Conservation (phyloP, 2,797 vertebrate species). For the Centroberyx gerrardi region DNA sequence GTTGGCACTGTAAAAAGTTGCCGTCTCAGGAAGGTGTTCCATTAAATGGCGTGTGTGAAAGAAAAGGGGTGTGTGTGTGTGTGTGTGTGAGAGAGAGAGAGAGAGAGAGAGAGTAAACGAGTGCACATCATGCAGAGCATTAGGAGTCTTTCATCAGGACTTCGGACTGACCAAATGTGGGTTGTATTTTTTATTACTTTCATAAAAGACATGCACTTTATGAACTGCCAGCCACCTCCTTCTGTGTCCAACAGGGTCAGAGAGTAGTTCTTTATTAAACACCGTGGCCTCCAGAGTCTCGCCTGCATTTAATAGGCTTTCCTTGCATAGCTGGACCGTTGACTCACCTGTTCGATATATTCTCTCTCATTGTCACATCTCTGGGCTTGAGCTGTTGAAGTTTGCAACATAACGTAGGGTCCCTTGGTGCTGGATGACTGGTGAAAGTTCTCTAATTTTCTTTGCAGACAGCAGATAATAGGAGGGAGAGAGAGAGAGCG, state of each 20-base stretch:
- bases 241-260: conserved; percentile 16
- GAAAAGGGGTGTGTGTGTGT: not conserved
- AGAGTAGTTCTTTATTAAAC: conserved; percentile 41
- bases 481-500: conserved; percentile 21
- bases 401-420: conserved; percentile 11
- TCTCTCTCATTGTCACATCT: conserved; percentile 24
- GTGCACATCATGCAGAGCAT: not conserved
- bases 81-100: not conserved
- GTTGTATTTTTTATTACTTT: conserved; percentile 26
- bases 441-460: conserved; percentile 26
- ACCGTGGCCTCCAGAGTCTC: conserved; percentile 2
- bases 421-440: conserved; percentile 11
- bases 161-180: not conserved
- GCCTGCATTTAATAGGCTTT: conserved; percentile 26
- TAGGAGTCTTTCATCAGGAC: conserved; percentile 1
- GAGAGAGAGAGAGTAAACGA: not conserved
- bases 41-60: conserved; percentile 2
- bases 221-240: not conserved
- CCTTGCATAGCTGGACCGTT: conserved; percentile 18
- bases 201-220: conserved; percentile 17
- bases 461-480: conserved; percentile 41
- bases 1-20: not conserved
- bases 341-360: not conserved
- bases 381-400: conserved; percentile 33
- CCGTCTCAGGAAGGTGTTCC: not conserved